Evolutionary conservation across 2,797 vertebrate species (phyloP).

Genomic region (Poeciliopsis paucimaculata): DNA sequence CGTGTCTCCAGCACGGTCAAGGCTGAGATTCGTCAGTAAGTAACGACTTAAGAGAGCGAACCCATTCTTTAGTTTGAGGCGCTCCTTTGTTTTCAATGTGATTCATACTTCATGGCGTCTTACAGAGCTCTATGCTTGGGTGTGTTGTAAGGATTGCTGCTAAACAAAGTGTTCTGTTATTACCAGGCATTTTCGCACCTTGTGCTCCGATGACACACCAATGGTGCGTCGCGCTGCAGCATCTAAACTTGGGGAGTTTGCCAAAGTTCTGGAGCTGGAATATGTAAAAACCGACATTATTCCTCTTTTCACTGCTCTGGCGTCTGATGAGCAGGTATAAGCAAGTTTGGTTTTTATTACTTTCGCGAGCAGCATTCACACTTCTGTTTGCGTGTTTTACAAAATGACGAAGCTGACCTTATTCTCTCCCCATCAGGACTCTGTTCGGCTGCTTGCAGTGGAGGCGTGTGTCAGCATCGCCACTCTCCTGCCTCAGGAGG

Average conservation of each 20-base stretch:
- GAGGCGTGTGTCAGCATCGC: slow-evolving; percentile 92
- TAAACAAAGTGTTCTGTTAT: slow-evolving; percentile 20
- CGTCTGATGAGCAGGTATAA: slow-evolving; percentile 88
- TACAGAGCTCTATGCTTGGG: neutral
- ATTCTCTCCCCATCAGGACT: slow-evolving; percentile 77
- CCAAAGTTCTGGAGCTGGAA: slow-evolving; percentile 87
- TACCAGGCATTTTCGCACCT: slow-evolving; percentile 86
- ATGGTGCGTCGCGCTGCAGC: slow-evolving; percentile 89
- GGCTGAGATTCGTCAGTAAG: slow-evolving; percentile 89
- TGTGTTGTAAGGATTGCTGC: neutral
- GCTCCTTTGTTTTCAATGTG: neutral
- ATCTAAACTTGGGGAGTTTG: slow-evolving; percentile 88
- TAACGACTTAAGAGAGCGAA: slow-evolving; percentile 18
- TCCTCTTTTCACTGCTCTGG: slow-evolving; percentile 87
- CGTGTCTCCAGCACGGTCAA: slow-evolving; percentile 87
- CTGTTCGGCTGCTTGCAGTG: slow-evolving; percentile 88
- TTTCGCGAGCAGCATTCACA: neutral
- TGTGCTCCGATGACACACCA: slow-evolving; percentile 88
- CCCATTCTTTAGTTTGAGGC: neutral
- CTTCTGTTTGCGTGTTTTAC: neutral
- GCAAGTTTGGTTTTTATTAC: neutral
- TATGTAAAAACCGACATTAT: slow-evolving; percentile 90
- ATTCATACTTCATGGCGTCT: neutral
- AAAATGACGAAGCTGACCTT: neutral
- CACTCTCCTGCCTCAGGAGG: slow-evolving; percentile 87